Evolutionary conservation across 1,140 invertebrate genomes (phyloP), one percentile per base, ranked within the genome.

Genomic region (Gryllus bimaculatus): DNA sequence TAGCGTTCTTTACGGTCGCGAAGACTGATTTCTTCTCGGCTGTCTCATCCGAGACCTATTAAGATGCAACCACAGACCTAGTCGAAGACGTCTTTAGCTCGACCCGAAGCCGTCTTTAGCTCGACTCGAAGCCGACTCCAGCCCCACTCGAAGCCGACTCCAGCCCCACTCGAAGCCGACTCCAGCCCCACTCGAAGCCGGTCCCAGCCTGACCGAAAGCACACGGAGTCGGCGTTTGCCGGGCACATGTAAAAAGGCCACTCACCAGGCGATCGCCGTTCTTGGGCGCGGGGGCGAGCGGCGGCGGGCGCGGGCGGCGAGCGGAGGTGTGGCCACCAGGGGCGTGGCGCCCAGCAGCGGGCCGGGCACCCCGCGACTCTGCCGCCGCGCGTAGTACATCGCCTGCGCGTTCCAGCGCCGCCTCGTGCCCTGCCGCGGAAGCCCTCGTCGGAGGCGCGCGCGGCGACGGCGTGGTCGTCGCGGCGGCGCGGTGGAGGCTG

Each of bases 261-360:
- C 54, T 66, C 18, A 66, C 54, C 54, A 18, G 54, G 39, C 48
- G 47, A 20, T 8, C 76, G 26, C 48, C 76, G 18, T 20, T 77
- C 48, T 77, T 77, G 48, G 48, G 76, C 76, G 76, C n/a, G 76
- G 76, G 8, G 76, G 39, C 12, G 26, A n/a, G 54, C 54, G 18
- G 54, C 2, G 18, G 54, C 54, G 18, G 54, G 54, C 54, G 54
- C 54, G 10, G 54, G 54, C 18, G 54, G 54, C 10, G 54, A 66
- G 54, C 10, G 54, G 54, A 18, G 10, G 54, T 18, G 10, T 7
- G 10, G 54, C 92, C n/a, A 95, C 91, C 47, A 95, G 85, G 48
- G 92, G 88, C 10, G 93, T 95, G 81, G 93, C 93, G 6, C 93
- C 93, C 20, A 94, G 85, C 80, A 94, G 86, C 0, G 94, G 93